These are phyloP conservation scores for Centropristis striata DNA, from an alignment of 2,113 vertebrate genomes.

Conservation along the genomic window DNA sequence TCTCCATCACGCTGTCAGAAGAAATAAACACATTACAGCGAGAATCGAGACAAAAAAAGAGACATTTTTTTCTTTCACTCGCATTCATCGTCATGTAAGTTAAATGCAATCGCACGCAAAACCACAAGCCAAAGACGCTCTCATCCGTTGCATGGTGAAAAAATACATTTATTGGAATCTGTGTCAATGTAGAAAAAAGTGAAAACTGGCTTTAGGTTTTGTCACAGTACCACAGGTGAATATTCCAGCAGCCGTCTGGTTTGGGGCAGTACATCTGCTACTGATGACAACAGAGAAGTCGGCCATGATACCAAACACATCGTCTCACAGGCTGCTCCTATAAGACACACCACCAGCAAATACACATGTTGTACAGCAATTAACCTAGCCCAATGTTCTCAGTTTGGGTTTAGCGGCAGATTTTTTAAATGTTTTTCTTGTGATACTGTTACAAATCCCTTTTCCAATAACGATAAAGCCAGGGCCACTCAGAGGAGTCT, in stretches of 20 bases:
- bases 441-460: slow-evolving; percentile 75
- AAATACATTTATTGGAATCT: slow-evolving; percentile 89
- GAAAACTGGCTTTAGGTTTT: slow-evolving; percentile 83
- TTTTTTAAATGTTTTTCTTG: slow-evolving; percentile 54
- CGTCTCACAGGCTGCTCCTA: slow-evolving; percentile 67
- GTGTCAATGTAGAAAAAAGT: slow-evolving; percentile 85
- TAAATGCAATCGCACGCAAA: slow-evolving; percentile 39
- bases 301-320: slow-evolving; percentile 70
- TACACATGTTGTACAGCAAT: slow-evolving; percentile 69
- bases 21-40: slow-evolving; percentile 60
- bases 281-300: slow-evolving; percentile 66
- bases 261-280: slow-evolving; percentile 74
- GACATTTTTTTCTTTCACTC: slow-evolving; percentile 26
- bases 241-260: slow-evolving; percentile 70
- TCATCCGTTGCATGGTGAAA: slow-evolving; percentile 82
- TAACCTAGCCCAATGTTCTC: slow-evolving; percentile 50
- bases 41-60: slow-evolving; percentile 17
- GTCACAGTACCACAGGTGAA: slow-evolving; percentile 83
- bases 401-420: slow-evolving; percentile 45
- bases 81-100: background rate
- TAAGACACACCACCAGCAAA: slow-evolving; percentile 71
- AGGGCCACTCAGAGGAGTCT: slow-evolving; percentile 46
- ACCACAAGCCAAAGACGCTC: slow-evolving; percentile 68
- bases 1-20: slow-evolving; percentile 70
- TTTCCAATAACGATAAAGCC: slow-evolving; percentile 50